Evolutionary conservation across 1,140 invertebrate species (phyloP).

Genomic region (Dolichoris vasculosae): DNA sequence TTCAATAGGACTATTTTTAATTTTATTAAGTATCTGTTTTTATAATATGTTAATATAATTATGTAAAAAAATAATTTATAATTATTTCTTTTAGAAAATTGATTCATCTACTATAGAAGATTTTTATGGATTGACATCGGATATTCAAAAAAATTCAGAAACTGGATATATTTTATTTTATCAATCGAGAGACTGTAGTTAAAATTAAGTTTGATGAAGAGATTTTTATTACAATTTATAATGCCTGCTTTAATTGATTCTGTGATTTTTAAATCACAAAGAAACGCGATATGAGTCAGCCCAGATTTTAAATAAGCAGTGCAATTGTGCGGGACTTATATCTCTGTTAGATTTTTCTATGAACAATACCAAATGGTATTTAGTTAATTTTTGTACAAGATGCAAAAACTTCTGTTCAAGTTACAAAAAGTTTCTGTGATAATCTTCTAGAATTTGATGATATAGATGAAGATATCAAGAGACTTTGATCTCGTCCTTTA

Average conservation of each 20-base stretch:
- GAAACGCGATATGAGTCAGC: conserved; percentile 42
- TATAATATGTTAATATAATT: not conserved
- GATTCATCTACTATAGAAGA: conserved; percentile 99
- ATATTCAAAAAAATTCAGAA: conserved; percentile 98
- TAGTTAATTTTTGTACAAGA: conserved; percentile 52
- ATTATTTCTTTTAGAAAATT: conserved; percentile 89
- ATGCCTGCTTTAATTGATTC: conserved; percentile 37
- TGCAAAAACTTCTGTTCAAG: conserved; percentile 47
- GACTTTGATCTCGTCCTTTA: conserved; percentile 47
- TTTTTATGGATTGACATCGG: conserved; percentile 98
- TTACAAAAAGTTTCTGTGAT: conserved; percentile 51
- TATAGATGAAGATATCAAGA: conserved; percentile 44
- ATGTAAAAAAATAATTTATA: conserved; percentile 28
- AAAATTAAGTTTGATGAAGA: conserved; percentile 61
- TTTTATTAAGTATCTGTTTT: not conserved
- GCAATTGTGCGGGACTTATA: conserved; percentile 28
- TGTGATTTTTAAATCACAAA: conserved; percentile 44
- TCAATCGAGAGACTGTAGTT: conserved; percentile 90
- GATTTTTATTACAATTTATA: conserved; percentile 53
- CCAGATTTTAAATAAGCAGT: conserved; percentile 46
- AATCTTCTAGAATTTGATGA: conserved; percentile 41
- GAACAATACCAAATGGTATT: conserved; percentile 47
- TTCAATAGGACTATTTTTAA: too few species aligned
- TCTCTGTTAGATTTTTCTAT: conserved; percentile 48
- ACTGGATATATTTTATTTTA: conserved; percentile 99